These are phyloP conservation scores for Dendrolimus pini DNA, from an alignment of 2,888 invertebrate genomes.

Conservation along the genomic window DNA sequence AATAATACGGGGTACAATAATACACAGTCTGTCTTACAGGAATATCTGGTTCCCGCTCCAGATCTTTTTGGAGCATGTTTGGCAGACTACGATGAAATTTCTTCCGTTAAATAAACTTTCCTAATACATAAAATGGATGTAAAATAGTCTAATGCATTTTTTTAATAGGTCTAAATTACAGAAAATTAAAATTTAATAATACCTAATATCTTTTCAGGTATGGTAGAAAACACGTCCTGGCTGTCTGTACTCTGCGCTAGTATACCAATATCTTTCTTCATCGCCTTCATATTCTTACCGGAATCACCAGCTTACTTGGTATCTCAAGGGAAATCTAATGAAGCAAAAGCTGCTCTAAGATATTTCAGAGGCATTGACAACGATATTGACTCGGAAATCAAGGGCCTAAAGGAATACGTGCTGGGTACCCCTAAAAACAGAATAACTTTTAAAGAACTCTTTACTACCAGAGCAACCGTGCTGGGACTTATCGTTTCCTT, in stretches of 20 bases:
- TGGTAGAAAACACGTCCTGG: conserved; percentile 55
- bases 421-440: conserved; percentile 58
- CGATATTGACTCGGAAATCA: conserved; percentile 74
- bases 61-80: too few relatives aligned
- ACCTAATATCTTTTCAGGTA: conserved; percentile 39
- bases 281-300: conserved; percentile 79
- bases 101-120: too few relatives aligned
- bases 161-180: too few relatives aligned
- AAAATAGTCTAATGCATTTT: too few relatives aligned
- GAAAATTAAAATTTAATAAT: too few relatives aligned
- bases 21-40: too few relatives aligned
- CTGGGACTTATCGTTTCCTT: conserved; percentile 69
- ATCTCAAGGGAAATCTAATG: conserved; percentile 69
- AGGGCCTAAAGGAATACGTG: conserved; percentile 59
- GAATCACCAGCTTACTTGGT: conserved; percentile 82
- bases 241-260: conserved; percentile 55
- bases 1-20: too few relatives aligned
- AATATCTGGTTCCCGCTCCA: too few relatives aligned
- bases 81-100: too few relatives aligned
- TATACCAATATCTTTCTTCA: conserved; percentile 60
- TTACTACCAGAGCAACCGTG: conserved; percentile 52
- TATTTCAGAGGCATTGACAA: conserved; percentile 79
- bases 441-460: conserved; percentile 60
- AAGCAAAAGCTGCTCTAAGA: conserved; percentile 77
- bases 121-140: too few relatives aligned